Percentiles rank a stretch among this genome's conserved stretches.
Evolutionary conservation across 2,888 invertebrate species (phyloP).

Genomic region (Cheilosia urbana): DNA sequence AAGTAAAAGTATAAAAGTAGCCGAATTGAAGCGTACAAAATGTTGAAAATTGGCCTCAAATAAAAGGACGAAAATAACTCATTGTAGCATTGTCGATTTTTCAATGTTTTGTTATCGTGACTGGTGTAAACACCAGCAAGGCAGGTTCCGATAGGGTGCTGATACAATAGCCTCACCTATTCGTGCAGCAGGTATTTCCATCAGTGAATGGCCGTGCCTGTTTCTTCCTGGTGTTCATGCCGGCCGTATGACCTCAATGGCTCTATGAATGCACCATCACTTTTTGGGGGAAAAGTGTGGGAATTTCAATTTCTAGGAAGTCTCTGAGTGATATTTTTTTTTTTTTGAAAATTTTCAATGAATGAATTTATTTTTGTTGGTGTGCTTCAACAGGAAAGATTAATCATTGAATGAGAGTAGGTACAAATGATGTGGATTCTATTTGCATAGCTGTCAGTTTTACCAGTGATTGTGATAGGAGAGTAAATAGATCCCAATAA

Average conservation of each 20-base stretch:
- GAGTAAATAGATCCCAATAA: neutral
- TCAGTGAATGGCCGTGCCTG: constrained; percentile 56
- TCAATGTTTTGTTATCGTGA: constrained; percentile 70
- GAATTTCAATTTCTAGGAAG: constrained; percentile 68
- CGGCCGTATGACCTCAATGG: constrained; percentile 23
- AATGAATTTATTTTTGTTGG: constrained; percentile 16
- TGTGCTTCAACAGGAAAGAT: constrained; percentile 25
- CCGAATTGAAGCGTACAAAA: constrained; percentile 29
- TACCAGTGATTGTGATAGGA: constrained; percentile 3
- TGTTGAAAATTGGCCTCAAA: constrained; percentile 59
- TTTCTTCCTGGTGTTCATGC: constrained; percentile 63
- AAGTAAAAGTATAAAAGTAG: constrained; percentile 21
- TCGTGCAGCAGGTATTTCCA: constrained; percentile 50
- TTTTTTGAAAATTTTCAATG: constrained; percentile 35
- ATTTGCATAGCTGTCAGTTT: constrained; percentile 62
- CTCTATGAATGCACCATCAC: neutral
- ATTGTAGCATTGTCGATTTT: constrained; percentile 68
- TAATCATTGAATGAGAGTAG: constrained; percentile 40
- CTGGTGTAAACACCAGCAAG: constrained; percentile 70
- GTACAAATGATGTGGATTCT: constrained; percentile 18
- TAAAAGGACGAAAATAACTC: constrained; percentile 75
- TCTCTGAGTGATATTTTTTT: neutral
- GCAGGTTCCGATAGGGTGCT: constrained; percentile 61
- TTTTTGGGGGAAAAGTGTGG: constrained; percentile 68
- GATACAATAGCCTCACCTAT: constrained; percentile 30